Base-by-base conservation (phyloP, 2,888 invertebrate genomes). In the Cryptocephalus moraei region DNA sequence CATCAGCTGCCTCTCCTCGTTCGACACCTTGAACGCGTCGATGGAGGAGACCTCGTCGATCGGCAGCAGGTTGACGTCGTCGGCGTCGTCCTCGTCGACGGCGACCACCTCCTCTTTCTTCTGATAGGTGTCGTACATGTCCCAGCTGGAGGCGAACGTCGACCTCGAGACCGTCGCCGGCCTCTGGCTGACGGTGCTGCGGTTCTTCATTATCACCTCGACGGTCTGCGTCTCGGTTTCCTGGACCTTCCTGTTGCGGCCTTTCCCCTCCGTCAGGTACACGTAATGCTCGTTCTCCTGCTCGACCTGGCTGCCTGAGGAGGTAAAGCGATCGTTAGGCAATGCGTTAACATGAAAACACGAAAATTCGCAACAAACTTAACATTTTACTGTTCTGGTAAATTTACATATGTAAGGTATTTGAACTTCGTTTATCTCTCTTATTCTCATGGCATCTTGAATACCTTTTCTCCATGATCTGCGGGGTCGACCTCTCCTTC, bases 131-230 rank as follows among this genome's bases (percentile, higher is more conserved):
- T 88, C 88, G 58, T 80, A 79, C 80, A 88, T 85, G 56, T 87
- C 84, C 78, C 86, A 89, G 60, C 81, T 74, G 0, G 86, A 86
- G 0, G 85, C 86, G 62, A 82, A 84, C 0, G 80, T 75, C 1
- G 73, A 73, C 3, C 43, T 50, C 11, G 75, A 78, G 46, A 71
- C 68, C 1, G 75, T 74, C 47, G 45, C 69, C 73, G 43, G 12
- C 9, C 10, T 53, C 34, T 55, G 49, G n/a, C 55, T 49, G 40
- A 80, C 74, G 0, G 84, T 83, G 48, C 78, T 76, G 10, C 84
- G 73, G 0, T 80, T 75, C 65, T 87, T 88, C 9, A 72, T 73
- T 8, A 84, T 70, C 32, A 73, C 66, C 39, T 71, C 73, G 33
- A 73, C 68, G 0, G 87, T 88, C 69, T 89, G 88, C 0, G 83